These are phyloP conservation scores for Antheraea assamensis DNA, from an alignment of 2,888 invertebrate genomes.

Conservation along the genomic window DNA sequence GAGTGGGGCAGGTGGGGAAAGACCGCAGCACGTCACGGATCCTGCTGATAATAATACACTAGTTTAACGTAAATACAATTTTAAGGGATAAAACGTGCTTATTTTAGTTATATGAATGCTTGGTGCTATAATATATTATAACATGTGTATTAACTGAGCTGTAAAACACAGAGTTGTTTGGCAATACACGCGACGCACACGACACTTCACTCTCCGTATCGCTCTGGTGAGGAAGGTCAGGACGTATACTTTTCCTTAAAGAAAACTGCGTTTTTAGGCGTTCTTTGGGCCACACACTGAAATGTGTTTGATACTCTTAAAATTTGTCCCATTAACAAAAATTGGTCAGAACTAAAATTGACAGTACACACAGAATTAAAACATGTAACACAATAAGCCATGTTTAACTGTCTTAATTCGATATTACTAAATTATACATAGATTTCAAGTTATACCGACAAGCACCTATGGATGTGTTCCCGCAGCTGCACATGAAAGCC, in stretches of 20 bases:
- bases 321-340: not conserved
- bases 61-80: constrained; percentile 42
- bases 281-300: not conserved
- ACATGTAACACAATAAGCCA: not conserved
- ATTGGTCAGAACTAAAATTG: not conserved
- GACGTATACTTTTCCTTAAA: not conserved
- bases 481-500: too few species aligned
- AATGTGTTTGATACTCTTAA: not conserved
- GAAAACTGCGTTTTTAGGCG: not conserved
- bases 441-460: too few species aligned
- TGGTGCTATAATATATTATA: not conserved
- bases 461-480: too few species aligned
- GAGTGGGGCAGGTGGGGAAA: constrained; percentile 77
- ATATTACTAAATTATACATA: not conserved
- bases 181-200: not conserved
- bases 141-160: not conserved
- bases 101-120: not conserved
- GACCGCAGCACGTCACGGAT: constrained; percentile 64
- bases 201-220: not conserved
- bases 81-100: constrained; percentile 37
- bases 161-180: not conserved
- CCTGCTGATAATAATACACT: constrained; percentile 70
- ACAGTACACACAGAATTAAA: not conserved
- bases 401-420: not conserved
- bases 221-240: not conserved